A percentile compares a stretch with the other conserved stretches of the same genome.
Evolutionary conservation across 2,888 invertebrate species (phyloP).

Genomic region (Ligdia adustata): DNA sequence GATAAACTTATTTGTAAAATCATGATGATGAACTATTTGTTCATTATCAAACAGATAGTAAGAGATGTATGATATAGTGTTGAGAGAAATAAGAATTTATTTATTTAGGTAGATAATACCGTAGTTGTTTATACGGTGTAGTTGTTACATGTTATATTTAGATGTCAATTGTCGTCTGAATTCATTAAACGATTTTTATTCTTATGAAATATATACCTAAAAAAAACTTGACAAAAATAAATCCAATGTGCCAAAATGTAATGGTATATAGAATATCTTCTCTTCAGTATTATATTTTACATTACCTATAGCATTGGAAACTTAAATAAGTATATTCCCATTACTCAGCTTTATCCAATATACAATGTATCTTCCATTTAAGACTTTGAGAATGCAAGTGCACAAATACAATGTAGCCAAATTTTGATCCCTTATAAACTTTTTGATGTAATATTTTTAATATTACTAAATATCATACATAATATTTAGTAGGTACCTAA

Average conservation of each 20-base stretch:
- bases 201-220: no score
- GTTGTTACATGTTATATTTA: conserved; percentile 29
- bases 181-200: no score
- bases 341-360: conserved; percentile 3
- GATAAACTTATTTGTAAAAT: no score
- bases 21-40: no score
- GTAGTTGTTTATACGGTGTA: conserved; percentile 22
- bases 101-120: not conserved
- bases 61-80: no score
- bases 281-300: no score
- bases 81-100: conserved; percentile 13
- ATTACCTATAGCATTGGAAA: no score
- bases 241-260: no score
- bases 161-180: conserved; percentile 33
- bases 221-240: not conserved
- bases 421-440: conserved; percentile 8
- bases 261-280: no score
- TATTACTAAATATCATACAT: conserved; percentile 6
- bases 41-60: no score
- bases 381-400: conserved; percentile 12
- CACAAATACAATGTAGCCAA: conserved; percentile 15
- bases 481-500: not conserved
- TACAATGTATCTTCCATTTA: conserved; percentile 15
- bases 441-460: conserved; percentile 5
- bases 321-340: no score